Evolutionary conservation across 2,797 vertebrate genomes (phyloP).

Genomic region (Lacerta viridis): DNA sequence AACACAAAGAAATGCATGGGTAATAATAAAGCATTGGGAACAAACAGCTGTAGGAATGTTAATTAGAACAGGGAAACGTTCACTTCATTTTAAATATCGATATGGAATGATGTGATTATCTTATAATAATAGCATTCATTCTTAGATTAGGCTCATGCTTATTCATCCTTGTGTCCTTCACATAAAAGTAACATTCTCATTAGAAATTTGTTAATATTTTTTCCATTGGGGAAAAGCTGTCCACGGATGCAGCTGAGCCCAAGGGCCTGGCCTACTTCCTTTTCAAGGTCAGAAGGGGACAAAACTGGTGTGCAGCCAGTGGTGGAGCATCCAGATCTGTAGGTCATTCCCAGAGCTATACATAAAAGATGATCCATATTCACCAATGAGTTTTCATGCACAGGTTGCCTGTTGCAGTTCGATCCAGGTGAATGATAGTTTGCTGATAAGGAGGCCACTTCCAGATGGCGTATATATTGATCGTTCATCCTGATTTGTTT

Average conservation of each 20-base stretch:
- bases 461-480: no score
- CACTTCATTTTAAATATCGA: no score
- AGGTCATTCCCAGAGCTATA: no score
- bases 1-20: no score
- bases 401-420: neutral
- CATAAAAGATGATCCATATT: neutral
- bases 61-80: no score
- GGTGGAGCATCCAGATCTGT: neutral
- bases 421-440: neutral
- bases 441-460: no score
- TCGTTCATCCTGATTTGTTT: no score
- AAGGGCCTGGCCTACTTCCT: neutral
- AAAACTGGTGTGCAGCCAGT: neutral
- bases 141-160: neutral
- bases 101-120: no score
- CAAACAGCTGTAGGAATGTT: no score
- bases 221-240: neutral
- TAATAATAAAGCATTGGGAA: no score
- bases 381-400: neutral
- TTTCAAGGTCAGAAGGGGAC: neutral
- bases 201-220: neutral
- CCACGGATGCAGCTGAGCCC: neutral
- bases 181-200: neutral
- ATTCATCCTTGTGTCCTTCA: neutral
- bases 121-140: neutral